These are phyloP conservation scores for Euplexia lucipara DNA, from an alignment of 2,888 invertebrate species.

Conservation along the genomic window DNA sequence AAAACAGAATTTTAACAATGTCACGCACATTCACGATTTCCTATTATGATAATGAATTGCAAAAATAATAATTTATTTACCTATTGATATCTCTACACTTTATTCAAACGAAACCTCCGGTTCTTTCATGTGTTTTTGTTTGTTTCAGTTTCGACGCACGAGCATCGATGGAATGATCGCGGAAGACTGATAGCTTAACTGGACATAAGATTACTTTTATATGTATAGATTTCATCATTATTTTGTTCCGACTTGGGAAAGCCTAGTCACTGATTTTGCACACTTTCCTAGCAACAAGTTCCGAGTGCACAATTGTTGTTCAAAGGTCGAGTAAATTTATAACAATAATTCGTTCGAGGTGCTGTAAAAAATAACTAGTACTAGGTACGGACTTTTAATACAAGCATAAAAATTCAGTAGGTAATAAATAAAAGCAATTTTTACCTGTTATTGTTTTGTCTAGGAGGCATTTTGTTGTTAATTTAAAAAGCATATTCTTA, in stretches of 20 bases:
- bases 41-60: not conserved
- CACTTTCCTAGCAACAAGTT: conserved; percentile 8
- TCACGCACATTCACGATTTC: conserved; percentile 12
- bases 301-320: not conserved
- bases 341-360: too few relatives aligned
- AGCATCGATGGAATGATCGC: conserved; percentile 53
- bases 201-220: conserved; percentile 20
- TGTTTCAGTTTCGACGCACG: conserved; percentile 39
- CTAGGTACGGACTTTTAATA: too few relatives aligned
- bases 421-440: not conserved
- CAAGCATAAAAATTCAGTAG: too few relatives aligned
- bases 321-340: not conserved
- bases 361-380: too few relatives aligned
- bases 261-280: conserved; percentile 9
- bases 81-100: conserved; percentile 15
- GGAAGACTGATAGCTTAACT: conserved; percentile 43
- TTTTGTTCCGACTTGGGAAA: conserved; percentile 14
- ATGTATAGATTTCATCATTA: conserved; percentile 14
- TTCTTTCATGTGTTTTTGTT: not conserved
- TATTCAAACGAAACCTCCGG: not conserved
- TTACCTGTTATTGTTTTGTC: too few relatives aligned
- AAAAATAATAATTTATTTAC: conserved; percentile 13
- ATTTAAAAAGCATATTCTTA: not conserved
- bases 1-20: not conserved
- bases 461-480: too few relatives aligned